Conservation (phyloP, 2,888 invertebrate species). For the Lithophane semibrunnea region DNA sequence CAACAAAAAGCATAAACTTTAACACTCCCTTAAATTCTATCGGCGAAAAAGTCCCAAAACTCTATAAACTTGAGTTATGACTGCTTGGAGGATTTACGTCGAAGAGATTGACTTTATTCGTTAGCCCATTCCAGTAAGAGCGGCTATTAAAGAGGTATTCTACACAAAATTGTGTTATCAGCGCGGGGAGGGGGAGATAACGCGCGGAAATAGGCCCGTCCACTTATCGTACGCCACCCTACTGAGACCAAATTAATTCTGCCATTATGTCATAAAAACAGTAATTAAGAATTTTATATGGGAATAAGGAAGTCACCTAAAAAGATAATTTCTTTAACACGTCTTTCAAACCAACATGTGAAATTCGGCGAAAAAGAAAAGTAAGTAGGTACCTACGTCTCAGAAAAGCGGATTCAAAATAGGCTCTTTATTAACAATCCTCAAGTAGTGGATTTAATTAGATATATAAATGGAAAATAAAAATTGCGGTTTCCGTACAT, state of each 20-base stretch:
- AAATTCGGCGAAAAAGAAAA: not conserved
- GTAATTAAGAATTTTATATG: conserved; percentile 50
- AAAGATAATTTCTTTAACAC: conserved; percentile 4
- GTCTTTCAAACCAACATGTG: not conserved
- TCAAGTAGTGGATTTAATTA: conserved; percentile 36
- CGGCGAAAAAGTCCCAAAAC: conserved; percentile 78
- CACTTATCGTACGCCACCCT: conserved; percentile 75
- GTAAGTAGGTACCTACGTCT: not conserved
- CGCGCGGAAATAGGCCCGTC: conserved; percentile 74
- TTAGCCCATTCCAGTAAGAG: conserved; percentile 83
- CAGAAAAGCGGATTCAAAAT: not conserved
- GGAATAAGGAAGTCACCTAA: not conserved
- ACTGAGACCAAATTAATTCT: conserved; percentile 70
- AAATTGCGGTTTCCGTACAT: conserved; percentile 35
- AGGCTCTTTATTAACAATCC: conserved; percentile 5
- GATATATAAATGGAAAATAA: conserved; percentile 35
- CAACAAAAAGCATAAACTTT: conserved; percentile 72
- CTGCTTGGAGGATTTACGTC: conserved; percentile 84
- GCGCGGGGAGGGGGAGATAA: conserved; percentile 74
- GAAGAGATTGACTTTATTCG: conserved; percentile 86
- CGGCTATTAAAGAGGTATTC: conserved; percentile 84
- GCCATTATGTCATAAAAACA: conserved; percentile 69
- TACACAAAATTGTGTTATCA: conserved; percentile 82
- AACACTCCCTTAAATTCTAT: conserved; percentile 74
- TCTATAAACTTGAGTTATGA: conserved; percentile 88